Conservation (phyloP, 2,113 vertebrate genomes). For the Scomber japonicus region DNA sequence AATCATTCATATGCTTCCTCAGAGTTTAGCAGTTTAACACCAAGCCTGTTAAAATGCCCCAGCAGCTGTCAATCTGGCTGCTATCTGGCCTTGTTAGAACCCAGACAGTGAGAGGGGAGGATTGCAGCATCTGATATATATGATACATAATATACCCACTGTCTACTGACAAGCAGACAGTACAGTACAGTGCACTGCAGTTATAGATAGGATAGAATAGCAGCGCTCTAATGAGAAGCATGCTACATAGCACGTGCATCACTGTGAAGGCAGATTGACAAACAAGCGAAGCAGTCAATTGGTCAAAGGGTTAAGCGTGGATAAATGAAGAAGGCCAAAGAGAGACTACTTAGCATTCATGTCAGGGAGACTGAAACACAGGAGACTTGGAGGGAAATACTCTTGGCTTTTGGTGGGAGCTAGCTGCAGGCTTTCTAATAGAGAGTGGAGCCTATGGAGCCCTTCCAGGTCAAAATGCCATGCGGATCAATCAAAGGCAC, state of each 20-base stretch:
- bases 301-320: conserved; percentile 73
- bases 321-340: conserved; percentile 64
- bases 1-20: conserved; percentile 70
- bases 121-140: conserved; percentile 63
- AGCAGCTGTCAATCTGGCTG: conserved; percentile 80
- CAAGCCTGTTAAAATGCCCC: conserved; percentile 75
- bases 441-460: conserved; percentile 67
- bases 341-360: conserved; percentile 73
- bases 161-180: conserved; percentile 51
- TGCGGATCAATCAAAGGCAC: conserved; percentile 71
- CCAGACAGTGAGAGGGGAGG: conserved; percentile 51
- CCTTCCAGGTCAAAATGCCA: conserved; percentile 68
- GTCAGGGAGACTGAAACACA: conserved; percentile 64
- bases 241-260: conserved; percentile 28
- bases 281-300: conserved; percentile 61
- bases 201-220: conserved; percentile 20
- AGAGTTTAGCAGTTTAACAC: conserved; percentile 80
- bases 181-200: conserved; percentile 20
- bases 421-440: conserved; percentile 68
- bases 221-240: conserved; percentile 54
- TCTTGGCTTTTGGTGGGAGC: conserved; percentile 52
- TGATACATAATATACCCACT: conserved; percentile 57
- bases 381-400: conserved; percentile 62
- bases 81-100: conserved; percentile 74
- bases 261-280: conserved; percentile 59